These are phyloP conservation scores for Saccostrea cuccullata DNA, from an alignment of 1,140 invertebrate genomes.

Conservation along the genomic window DNA sequence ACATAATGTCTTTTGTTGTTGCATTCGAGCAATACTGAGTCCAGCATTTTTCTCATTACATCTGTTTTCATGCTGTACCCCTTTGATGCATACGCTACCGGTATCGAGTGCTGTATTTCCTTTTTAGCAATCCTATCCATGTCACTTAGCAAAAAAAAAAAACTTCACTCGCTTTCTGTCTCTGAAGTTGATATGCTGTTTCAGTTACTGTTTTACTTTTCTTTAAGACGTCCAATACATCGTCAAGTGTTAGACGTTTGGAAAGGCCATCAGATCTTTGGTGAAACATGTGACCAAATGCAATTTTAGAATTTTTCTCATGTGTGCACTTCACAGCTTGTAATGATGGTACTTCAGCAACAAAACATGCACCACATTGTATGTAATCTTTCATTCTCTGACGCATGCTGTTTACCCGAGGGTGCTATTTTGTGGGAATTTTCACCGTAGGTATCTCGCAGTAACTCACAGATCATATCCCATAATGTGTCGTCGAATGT, in stretches of 20 bases:
- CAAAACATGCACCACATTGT: constrained; percentile 14
- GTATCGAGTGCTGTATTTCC: constrained; percentile 33
- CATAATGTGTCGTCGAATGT: constrained; percentile 30
- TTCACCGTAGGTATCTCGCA: neutral
- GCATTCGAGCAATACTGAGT: no score
- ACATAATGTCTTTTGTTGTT: no score
- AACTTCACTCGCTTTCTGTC: constrained; percentile 35
- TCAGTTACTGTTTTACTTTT: neutral
- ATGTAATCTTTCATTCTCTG: constrained; percentile 26
- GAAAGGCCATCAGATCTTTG: no score
- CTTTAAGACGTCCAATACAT: neutral
- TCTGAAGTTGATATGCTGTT: neutral
- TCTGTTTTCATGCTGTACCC: constrained; percentile 46
- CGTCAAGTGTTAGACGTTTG: neutral
- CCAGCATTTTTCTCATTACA: neutral
- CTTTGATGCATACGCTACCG: constrained; percentile 39
- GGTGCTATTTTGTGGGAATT: constrained; percentile 7
- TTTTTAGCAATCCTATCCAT: constrained; percentile 27
- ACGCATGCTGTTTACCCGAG: neutral
- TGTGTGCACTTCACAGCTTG: neutral
- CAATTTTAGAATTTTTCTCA: neutral
- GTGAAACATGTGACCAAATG: no score
- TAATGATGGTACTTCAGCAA: constrained; percentile 39
- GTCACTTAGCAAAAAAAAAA: constrained; percentile 23
- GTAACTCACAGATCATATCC: neutral